phyloP scores from a whole-genome alignment of 2,113 vertebrate genomes.

The human region DNA sequence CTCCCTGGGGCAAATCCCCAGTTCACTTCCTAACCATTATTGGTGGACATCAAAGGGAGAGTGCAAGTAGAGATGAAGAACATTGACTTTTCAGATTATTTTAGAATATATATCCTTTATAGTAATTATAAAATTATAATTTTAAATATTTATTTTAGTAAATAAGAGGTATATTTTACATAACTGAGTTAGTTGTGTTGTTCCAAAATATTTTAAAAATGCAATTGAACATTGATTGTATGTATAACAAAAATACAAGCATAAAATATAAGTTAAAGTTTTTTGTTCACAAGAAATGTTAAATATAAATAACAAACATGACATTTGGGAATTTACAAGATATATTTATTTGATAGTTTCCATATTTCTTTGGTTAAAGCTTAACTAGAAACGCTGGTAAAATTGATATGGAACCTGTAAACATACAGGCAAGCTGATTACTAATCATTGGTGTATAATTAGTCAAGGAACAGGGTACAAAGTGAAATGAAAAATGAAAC shows the following conservation, averaged over 20 bases:
- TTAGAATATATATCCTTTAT: background rate
- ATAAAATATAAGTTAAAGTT: conserved; percentile 42
- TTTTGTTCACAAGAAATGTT: conserved; percentile 9
- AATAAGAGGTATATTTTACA: conserved; percentile 40
- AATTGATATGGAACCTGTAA: background rate
- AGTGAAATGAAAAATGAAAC: conserved; percentile 58
- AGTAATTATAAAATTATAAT: background rate
- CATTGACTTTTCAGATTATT: background rate
- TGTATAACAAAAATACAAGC: background rate
- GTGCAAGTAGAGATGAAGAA: background rate
- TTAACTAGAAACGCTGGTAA: background rate
- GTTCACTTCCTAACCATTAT: background rate
- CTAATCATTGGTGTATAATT: background rate
- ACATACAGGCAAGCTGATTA: background rate
- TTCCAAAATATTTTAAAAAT: conserved; percentile 40
- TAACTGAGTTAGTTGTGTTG: conserved; percentile 15
- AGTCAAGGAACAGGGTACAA: background rate
- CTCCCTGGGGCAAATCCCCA: background rate
- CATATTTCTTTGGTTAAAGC: background rate
- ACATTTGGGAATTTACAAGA: background rate
- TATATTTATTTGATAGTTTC: background rate
- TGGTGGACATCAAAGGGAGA: background rate
- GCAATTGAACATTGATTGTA: background rate
- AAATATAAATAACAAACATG: background rate
- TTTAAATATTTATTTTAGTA: conserved; percentile 23